A percentile compares a stretch with the other conserved stretches of the same genome.
Conservation (phyloP, 2,797 vertebrate species). For the Pygocentrus nattereri region DNA sequence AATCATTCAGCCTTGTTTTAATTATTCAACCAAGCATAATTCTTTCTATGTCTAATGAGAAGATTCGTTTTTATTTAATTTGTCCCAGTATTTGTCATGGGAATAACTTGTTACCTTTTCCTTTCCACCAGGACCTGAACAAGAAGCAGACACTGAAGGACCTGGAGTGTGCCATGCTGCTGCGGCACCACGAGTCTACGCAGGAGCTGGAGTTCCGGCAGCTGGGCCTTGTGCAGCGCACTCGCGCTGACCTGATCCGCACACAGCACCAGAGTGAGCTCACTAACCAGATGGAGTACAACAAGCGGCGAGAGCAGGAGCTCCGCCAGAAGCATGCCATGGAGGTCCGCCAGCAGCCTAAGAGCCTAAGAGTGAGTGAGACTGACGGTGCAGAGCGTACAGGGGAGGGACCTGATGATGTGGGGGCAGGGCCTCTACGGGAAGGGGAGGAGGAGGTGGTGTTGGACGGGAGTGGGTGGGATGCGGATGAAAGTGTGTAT, state of each 20-base stretch:
- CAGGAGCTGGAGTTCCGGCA: constrained; percentile 93
- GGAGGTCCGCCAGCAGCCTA: constrained; percentile 95
- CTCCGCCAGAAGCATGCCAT: constrained; percentile 91
- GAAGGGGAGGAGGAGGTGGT: constrained; percentile 47
- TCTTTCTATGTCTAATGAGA: no score
- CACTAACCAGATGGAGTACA: constrained; percentile 95
- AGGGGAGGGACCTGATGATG: constrained; percentile 49
- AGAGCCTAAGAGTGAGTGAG: constrained; percentile 95
- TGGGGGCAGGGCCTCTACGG: constrained; percentile 49
- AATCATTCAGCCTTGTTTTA: no score
- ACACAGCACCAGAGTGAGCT: constrained; percentile 95
- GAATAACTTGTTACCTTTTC: background rate
- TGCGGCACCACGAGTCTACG: constrained; percentile 92
- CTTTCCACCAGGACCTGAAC: constrained; percentile 85
- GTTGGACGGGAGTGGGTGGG: constrained; percentile 51
- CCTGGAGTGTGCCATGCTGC: constrained; percentile 90
- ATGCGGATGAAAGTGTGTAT: constrained; percentile 46
- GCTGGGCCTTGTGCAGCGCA: constrained; percentile 88
- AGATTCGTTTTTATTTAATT: no score
- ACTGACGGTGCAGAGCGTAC: constrained; percentile 49
- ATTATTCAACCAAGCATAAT: no score
- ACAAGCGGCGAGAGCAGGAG: constrained; percentile 92
- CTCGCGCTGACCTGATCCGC: constrained; percentile 90
- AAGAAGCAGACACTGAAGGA: constrained; percentile 96
- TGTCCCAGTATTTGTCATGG: no score